Conservation (phyloP, 2,113 vertebrate genomes). For the Phainopepla nitens region DNA sequence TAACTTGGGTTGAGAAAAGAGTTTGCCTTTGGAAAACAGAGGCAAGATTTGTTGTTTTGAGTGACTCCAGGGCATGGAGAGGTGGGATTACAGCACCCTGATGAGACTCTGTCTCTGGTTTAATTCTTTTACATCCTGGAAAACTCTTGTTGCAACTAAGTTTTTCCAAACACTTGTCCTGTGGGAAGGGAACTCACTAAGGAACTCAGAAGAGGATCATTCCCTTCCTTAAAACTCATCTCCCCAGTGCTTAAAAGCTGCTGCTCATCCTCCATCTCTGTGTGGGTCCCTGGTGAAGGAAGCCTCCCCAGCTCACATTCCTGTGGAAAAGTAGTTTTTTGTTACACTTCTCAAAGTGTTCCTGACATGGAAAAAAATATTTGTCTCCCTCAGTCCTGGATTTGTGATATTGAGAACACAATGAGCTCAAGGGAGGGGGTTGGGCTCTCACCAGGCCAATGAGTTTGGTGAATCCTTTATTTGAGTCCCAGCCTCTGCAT, state of each 20-base stretch:
- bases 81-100: not conserved
- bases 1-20: not conserved
- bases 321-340: not conserved
- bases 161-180: not conserved
- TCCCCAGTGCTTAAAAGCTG: not conserved
- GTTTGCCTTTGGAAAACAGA: not conserved
- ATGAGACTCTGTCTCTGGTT: not conserved
- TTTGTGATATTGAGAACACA: not conserved
- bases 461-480: not conserved
- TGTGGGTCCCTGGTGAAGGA: not conserved
- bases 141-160: not conserved
- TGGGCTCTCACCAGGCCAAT: not conserved
- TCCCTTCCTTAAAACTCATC: not conserved
- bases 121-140: not conserved
- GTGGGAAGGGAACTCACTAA: not conserved
- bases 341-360: not conserved
- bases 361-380: not conserved
- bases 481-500: not conserved
- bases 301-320: not conserved
- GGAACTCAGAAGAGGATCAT: fast-evolving
- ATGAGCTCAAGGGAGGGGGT: not conserved
- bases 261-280: not conserved
- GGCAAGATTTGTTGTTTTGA: not conserved
- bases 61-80: not conserved
- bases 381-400: not conserved